Evolutionary conservation across 1,140 invertebrate species (phyloP), one percentile per base, ranked within the genome.

Genomic region (Archegozetes longisetosus): DNA sequence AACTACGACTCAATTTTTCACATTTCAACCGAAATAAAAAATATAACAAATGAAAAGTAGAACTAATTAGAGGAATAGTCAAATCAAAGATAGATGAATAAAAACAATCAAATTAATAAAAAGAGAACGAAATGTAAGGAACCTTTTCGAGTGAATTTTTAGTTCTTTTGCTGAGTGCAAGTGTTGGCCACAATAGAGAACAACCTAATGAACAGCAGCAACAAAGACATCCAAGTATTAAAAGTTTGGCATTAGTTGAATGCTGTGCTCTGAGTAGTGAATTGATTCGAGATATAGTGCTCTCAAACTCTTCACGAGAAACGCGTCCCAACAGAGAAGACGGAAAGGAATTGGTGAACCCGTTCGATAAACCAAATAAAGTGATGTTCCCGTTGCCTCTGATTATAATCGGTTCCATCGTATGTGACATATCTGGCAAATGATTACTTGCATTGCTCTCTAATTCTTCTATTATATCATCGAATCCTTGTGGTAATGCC

Each of bases 191-290:
- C 6, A 64, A 26, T 26, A 64, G 53, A 17, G 60, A 62, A 50
- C 60, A 64, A 12, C 63, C 63, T 12, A 64, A 53, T 20, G 60
- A 62, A 55, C 61, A 64, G 26, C 63, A 64, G 27, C 63, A 64
- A 29, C 60, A 64, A 29, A 64, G 52, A 61, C 63, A 62, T 20
- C 63, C 63, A 24, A 64, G 26, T 24, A 64, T 40, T 12, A 64
- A 24, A 22, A 64, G 46, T 27, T 64, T 64, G 13, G 51, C 55
- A 60, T 62, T 64, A 12, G 55, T 62, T 24, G 61, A 63, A 49
- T 64, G 63, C 22, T 62, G 61, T 23, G 49, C 20, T 26, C 55
- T 13, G 9, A 64, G 47, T 20, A 64, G 29, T 32, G 32, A 22
- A 50, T 64, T 64, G 24, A 64, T 51, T 29, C 57, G 24, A 17